phyloP scores from a whole-genome alignment of 1,140 invertebrate species.

The Zaprionus lachaisei region DNA sequence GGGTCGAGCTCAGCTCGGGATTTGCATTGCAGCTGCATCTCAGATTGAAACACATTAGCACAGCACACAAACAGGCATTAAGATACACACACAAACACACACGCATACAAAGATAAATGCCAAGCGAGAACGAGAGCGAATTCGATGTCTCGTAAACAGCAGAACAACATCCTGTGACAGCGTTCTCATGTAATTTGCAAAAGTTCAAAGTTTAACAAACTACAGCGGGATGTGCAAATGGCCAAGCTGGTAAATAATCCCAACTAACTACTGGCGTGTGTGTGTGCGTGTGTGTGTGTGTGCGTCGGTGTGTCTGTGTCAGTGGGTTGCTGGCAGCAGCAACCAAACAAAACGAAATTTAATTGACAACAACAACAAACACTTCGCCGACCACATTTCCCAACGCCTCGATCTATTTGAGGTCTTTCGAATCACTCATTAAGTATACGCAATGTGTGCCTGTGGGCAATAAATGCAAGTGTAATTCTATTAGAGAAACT shows the following conservation, averaged over 20 bases:
- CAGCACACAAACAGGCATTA: slow-evolving; percentile 51
- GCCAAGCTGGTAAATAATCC: slow-evolving; percentile 52
- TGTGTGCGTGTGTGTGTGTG: slow-evolving; percentile 17
- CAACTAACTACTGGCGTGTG: slow-evolving; percentile 23
- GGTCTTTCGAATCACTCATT: slow-evolving; percentile 20
- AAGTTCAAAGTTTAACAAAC: slow-evolving; percentile 83
- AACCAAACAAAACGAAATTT: slow-evolving; percentile 66
- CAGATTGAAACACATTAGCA: slow-evolving; percentile 69
- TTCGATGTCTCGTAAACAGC: slow-evolving; percentile 46
- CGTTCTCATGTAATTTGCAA: slow-evolving; percentile 76
- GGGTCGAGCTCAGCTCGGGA: slow-evolving; percentile 27
- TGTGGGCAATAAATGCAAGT: neutral
- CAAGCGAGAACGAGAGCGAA: slow-evolving; percentile 18
- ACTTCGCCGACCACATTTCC: neutral
- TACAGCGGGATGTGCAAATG: slow-evolving; percentile 75
- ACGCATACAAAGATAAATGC: slow-evolving; percentile 9
- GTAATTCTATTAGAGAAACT: neutral
- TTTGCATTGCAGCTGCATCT: slow-evolving; percentile 45
- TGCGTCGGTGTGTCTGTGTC: neutral
- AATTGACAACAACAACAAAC: slow-evolving; percentile 56
- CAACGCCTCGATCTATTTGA: slow-evolving; percentile 6
- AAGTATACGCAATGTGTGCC: slow-evolving; percentile 49
- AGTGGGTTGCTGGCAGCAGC: neutral
- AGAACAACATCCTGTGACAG: slow-evolving; percentile 69
- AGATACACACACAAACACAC: slow-evolving; percentile 19